Conservation (phyloP, 2,888 invertebrate genomes). For the Abrostola tripartita region DNA sequence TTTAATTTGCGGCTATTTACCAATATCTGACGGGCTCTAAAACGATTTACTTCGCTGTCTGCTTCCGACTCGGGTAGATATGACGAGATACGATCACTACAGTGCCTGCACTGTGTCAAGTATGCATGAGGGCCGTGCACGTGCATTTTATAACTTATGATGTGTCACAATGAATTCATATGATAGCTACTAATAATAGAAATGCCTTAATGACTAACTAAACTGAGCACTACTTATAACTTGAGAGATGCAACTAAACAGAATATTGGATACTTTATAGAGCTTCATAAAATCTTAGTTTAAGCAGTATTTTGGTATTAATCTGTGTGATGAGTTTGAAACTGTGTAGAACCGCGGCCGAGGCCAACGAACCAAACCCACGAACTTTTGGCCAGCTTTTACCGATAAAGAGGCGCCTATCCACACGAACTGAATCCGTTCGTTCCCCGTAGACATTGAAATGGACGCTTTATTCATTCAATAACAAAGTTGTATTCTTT, state of each 20-base stretch:
- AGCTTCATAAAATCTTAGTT: slow-evolving; percentile 34
- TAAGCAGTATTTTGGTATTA: slow-evolving; percentile 64
- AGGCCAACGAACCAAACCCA: slow-evolving; percentile 8
- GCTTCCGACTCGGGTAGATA: slow-evolving; percentile 38
- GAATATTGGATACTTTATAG: slow-evolving; percentile 13
- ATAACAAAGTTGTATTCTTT: slow-evolving; percentile 69
- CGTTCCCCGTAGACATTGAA: slow-evolving; percentile 59
- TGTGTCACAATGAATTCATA: slow-evolving; percentile 6
- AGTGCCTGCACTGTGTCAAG: slow-evolving; percentile 17
- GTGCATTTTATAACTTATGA: slow-evolving; percentile 20
- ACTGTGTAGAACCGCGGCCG: slow-evolving; percentile 34
- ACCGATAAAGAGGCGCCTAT: slow-evolving; percentile 58
- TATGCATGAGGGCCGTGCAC: slow-evolving; percentile 22
- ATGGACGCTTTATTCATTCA: slow-evolving; percentile 73
- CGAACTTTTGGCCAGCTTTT: slow-evolving; percentile 48
- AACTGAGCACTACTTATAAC: background rate
- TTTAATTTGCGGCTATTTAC: slow-evolving; percentile 56
- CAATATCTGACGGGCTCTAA: slow-evolving; percentile 45
- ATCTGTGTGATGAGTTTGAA: slow-evolving; percentile 68
- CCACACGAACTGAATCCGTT: slow-evolving; percentile 55
- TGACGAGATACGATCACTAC: slow-evolving; percentile 42
- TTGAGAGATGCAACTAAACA: background rate
- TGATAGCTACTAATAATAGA: background rate
- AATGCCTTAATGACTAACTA: background rate
- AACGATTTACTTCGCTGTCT: slow-evolving; percentile 41